A percentile compares a stretch with the other conserved stretches of the same genome.
These are phyloP conservation scores for Mya arenaria DNA, from an alignment of 1,140 invertebrate genomes.

Conservation along the genomic window DNA sequence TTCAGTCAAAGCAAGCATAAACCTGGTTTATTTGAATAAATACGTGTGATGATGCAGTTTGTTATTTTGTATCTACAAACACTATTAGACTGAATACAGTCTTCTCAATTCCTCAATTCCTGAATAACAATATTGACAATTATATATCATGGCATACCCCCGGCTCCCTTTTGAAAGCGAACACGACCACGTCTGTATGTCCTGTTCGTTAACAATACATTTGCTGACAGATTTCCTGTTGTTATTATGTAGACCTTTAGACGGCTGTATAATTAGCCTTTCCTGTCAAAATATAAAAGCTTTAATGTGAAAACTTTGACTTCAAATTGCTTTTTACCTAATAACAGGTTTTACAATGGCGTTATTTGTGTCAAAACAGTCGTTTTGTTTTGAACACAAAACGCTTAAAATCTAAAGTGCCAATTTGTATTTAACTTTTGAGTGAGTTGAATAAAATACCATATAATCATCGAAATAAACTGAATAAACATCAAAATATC, in stretches of 20 bases:
- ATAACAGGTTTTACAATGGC: conserved; percentile 31
- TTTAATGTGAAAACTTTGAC: conserved; percentile 32
- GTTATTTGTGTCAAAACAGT: conserved; percentile 11
- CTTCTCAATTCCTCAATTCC: no score
- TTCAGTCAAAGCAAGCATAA: no score
- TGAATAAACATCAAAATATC: conserved; percentile 39
- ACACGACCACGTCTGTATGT: no score
- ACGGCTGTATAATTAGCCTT: conserved; percentile 25
- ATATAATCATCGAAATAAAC: conserved; percentile 4
- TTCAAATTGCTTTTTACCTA: conserved; percentile 37
- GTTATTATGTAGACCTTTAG: conserved; percentile 10
- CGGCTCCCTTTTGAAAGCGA: no score
- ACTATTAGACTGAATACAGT: no score
- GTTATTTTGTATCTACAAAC: no score
- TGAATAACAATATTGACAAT: no score
- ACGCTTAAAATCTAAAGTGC: not conserved
- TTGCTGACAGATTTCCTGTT: no score
- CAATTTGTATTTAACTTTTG: conserved; percentile 25
- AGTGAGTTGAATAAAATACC: not conserved
- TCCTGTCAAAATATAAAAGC: conserved; percentile 11
- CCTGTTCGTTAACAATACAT: no score
- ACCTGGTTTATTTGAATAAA: no score
- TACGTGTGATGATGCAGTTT: no score
- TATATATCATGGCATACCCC: no score
- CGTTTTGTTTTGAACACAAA: conserved; percentile 5